Evolutionary conservation across 2,113 vertebrate species (phyloP).

Genomic region (Cyprinodon tularosa): DNA sequence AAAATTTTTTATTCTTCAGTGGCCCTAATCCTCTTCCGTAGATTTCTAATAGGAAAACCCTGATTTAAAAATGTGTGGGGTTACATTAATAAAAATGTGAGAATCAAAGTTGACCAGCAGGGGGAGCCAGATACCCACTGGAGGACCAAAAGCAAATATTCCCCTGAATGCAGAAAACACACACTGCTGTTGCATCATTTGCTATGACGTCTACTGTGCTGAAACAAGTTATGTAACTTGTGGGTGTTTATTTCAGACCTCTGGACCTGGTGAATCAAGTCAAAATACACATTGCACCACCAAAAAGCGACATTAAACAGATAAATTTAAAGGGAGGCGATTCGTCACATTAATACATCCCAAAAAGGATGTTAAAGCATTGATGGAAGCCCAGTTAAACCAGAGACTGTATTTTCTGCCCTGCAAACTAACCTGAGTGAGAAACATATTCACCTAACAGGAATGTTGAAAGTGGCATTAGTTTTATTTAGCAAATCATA

Average conservation of each 20-base stretch:
- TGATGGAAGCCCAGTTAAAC: neutral
- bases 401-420: neutral
- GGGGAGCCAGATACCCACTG: conserved; percentile 29
- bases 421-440: neutral
- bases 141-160: neutral
- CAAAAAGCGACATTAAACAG: neutral
- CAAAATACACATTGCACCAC: neutral
- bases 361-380: neutral
- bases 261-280: neutral
- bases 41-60: too few relatives aligned
- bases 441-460: neutral
- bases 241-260: neutral
- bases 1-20: too few relatives aligned
- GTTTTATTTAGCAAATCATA: conserved; percentile 26
- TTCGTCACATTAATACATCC: neutral
- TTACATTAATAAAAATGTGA: neutral
- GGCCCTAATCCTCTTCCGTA: too few relatives aligned
- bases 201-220: conserved; percentile 18
- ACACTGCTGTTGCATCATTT: conserved; percentile 64
- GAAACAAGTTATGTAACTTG: conserved; percentile 42
- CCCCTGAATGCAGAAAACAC: conserved; percentile 10
- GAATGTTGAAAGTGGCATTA: neutral
- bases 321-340: neutral
- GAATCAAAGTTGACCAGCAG: conserved; percentile 38
- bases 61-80: too few relatives aligned